Base-by-base conservation (phyloP, 2,113 vertebrate genomes). In the Poicephalus gulielmi region DNA sequence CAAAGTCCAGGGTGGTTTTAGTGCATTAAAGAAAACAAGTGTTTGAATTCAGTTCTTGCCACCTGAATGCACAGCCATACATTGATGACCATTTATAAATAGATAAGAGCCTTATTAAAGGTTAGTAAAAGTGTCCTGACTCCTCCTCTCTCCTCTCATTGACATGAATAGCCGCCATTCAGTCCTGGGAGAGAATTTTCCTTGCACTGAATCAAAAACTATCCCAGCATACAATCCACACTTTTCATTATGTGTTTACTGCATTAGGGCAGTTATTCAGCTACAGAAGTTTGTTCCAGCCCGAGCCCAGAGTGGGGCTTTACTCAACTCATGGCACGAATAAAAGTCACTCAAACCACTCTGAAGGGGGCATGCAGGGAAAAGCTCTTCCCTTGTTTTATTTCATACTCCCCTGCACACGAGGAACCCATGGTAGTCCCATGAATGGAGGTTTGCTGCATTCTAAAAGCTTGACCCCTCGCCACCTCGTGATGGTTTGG, bases 151-250 rank as follows among this genome's bases (percentile, higher is more conserved):
- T 68, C 47, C 75, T 83, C 90, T 83, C 79, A 31, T 13, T 39
- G 89, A 67, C 74, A 76, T 95, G 88, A 97, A 95, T 95, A 91
- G 94, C 77, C 82, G 89, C 92, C 93, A 84, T 95, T 96, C 93
- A 94, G 91, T 59, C 87, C 11, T 50, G 67, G 43, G 53, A 89
- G 83, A 95, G 70, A 91, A 90, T 93, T 96, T 95, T 74, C 46
- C 85, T 97, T 83, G 87, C 49, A 18, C 67, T 53, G 46, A 73
- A 87, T 53, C 7, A 62, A 87, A 82, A 80, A 50, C 82, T 63
- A 47, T 7, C 66, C 44, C 85, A 24, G 75, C 85, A 86, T 71
- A 91, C 92, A 94, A 67, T 82, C 92, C 25, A 7, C 67, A 80
- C 93, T 96, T 67, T 70, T 94, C 73, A 86, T 80, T 46, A 52